Conservation (phyloP, 2,797 vertebrate genomes). For the Chloroceryle amazona region DNA sequence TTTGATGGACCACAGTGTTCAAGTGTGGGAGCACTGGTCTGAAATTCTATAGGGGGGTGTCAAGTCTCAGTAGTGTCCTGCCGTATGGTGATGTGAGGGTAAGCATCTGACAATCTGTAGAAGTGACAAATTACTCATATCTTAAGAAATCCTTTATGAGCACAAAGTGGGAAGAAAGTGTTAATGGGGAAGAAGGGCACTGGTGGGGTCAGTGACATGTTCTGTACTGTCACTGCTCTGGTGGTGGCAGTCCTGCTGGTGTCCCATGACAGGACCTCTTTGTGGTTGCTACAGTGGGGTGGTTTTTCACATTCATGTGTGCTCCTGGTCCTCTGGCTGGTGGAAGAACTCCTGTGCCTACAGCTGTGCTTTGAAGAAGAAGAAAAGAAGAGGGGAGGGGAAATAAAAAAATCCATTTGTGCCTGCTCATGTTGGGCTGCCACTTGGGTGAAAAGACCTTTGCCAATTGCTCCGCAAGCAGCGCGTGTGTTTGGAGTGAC, state of each 20-base stretch:
- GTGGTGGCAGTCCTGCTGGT: fast-evolving
- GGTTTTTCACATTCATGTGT: background rate
- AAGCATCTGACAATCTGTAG: background rate
- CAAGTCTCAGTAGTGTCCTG: background rate
- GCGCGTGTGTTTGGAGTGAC: background rate
- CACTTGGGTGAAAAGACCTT: background rate
- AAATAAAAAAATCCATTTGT: background rate
- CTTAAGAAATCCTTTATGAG: background rate
- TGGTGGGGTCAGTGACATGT: background rate
- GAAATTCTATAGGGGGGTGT: background rate
- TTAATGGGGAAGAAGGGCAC: background rate
- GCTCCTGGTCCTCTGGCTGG: background rate
- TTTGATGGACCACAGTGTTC: background rate
- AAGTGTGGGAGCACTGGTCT: background rate
- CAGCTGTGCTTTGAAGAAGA: background rate
- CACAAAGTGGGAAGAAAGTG: background rate
- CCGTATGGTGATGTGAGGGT: background rate
- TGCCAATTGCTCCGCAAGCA: background rate
- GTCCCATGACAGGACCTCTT: background rate
- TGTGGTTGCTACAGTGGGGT: background rate
- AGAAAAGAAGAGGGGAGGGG: background rate
- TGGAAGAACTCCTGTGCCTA: background rate
- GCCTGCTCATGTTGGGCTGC: background rate
- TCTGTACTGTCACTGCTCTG: background rate
- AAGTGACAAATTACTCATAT: background rate